Base-by-base conservation (phyloP, 35 echinoderm and acorn worm genomes). In the Holothuria glaberrima region DNA sequence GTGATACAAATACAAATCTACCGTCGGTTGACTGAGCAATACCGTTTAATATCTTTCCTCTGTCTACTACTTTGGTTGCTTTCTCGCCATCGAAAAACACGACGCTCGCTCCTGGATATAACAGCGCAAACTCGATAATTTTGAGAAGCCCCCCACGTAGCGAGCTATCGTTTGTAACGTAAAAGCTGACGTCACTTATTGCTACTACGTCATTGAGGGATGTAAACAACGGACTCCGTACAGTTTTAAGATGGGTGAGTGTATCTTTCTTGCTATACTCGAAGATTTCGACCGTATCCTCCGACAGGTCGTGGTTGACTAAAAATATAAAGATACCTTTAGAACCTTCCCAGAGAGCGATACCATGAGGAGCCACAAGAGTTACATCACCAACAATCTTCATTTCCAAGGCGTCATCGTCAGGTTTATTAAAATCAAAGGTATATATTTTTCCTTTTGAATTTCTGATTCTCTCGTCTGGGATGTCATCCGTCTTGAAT, bases 401-500 rank as follows among this genome's bases (percentile, higher is more conserved):
- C 21, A 93, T 38, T 58, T 93, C 92, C 62, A 71, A 73, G 16
- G 87, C 92, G 27, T 63, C 86, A 28, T 70, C 44, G 46, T 82
- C 80, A 31, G 87, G 65, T 59, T 83, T 69, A 25, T 93, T 89
- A 41, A 93, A 89, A 54, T 93, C 92, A 64, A 93, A 93, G 27
- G 38, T 60, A 54, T 36, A 89, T 59, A 59, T 67, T 73, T 14
- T 68, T 12, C 54, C 92, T 82, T 60, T 45, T 12, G 86, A 72
- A 64, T 14, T 35, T 29, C 48, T 57, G 25, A 59, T 46, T 9
- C 62, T 22, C 67, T 82, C 65, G 32, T 48, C 44, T 73, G 34
- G 58, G 34, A 27, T 28, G 41, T 52, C 68, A 66, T 33, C 14
- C 5, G 21, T 38, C 63, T 64, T 79, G 78, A 61, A 57, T 12